Evolutionary conservation across 92 coral and sea anemone species (phyloP), one percentile per base, ranked within the genome.

Genomic region (Porites lobata): DNA sequence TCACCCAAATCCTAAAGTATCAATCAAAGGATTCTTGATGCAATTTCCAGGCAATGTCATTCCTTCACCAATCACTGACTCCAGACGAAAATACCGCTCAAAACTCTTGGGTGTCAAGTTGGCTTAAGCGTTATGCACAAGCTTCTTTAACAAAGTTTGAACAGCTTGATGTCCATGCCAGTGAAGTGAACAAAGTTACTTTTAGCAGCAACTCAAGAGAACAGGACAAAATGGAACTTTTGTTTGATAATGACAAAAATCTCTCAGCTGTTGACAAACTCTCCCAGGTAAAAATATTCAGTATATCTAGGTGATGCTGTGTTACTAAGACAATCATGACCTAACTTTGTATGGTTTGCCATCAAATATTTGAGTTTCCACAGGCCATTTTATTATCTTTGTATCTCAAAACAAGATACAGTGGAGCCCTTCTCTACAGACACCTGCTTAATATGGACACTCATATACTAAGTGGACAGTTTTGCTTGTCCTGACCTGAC

Each of bases 101-200:
- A 50, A 19, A 9, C 38, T 59, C 87, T 12, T 83, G 87, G 87
- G 51, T 83, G 9, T 72, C 72, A 38, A 50, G 78, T 15, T 95
- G 98, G 98, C 85, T 95, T 61, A 93, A 72, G 51, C 87, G 87
- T 8, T 93, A 93, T 91, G 98, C 96, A 19, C 80, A 84, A 50
- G 62, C 94, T 5, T 95, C 98, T 9, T 77, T 95, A 38, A 95
- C 98, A 50, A 95, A 88, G 74, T 84, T 93, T 82, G 98, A 95
- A 38, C 83, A 80, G 76, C 76, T 95, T 50, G 87, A 82, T 65
- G 14, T 95, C 29, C 75, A 62, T 50, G 81, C 72, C 8, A 83
- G 63, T 7, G 73, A 84, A 72, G 83, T 89, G 19, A 21, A 67
- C 9, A 85, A 76, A 51, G 67, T 90, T 50, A 76, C 82, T n/a